Conservation (phyloP, 2,888 invertebrate species). For the Boloria selene region DNA sequence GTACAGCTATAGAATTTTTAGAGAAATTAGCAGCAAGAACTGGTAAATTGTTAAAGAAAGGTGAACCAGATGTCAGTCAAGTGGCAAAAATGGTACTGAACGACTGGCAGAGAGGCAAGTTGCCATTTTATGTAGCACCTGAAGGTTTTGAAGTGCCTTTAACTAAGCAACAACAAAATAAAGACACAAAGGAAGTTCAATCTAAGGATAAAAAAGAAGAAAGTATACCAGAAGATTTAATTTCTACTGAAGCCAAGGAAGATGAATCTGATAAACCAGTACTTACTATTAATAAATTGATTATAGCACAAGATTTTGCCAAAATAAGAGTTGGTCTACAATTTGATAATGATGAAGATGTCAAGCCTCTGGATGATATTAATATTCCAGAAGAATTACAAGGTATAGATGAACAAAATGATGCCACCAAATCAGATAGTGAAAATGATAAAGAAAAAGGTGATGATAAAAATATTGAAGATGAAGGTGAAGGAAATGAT, state of each 20-base stretch:
- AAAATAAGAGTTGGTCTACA: slow-evolving; percentile 90
- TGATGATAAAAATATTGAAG: slow-evolving; percentile 45
- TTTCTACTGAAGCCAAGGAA: slow-evolving; percentile 48
- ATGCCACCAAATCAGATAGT: slow-evolving; percentile 53
- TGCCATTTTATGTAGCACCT: slow-evolving; percentile 96
- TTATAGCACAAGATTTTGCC: slow-evolving; percentile 90
- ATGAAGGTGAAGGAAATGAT: slow-evolving; percentile 47
- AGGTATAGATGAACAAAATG: slow-evolving; percentile 70
- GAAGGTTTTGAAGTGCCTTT: slow-evolving; percentile 89
- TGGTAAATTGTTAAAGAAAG: slow-evolving; percentile 96
- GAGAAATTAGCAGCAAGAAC: slow-evolving; percentile 93
- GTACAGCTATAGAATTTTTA: slow-evolving; percentile 91
- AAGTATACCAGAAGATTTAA: slow-evolving; percentile 58
- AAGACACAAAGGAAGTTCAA: slow-evolving; percentile 47
- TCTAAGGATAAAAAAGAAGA: slow-evolving; percentile 49
- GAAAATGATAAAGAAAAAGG: slow-evolving; percentile 39
- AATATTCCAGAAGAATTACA: slow-evolving; percentile 67
- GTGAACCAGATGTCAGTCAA: slow-evolving; percentile 96
- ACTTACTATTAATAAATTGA: slow-evolving; percentile 70
- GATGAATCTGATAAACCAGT: slow-evolving; percentile 56
- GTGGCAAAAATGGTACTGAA: slow-evolving; percentile 97
- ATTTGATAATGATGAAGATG: slow-evolving; percentile 85
- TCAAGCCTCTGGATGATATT: slow-evolving; percentile 82
- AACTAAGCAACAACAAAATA: slow-evolving; percentile 62
- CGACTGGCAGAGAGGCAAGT: slow-evolving; percentile 98